Percentiles rank a stretch among this genome's conserved stretches.
Conservation (phyloP, 2,888 invertebrate species). For the Campoplex nolae region DNA sequence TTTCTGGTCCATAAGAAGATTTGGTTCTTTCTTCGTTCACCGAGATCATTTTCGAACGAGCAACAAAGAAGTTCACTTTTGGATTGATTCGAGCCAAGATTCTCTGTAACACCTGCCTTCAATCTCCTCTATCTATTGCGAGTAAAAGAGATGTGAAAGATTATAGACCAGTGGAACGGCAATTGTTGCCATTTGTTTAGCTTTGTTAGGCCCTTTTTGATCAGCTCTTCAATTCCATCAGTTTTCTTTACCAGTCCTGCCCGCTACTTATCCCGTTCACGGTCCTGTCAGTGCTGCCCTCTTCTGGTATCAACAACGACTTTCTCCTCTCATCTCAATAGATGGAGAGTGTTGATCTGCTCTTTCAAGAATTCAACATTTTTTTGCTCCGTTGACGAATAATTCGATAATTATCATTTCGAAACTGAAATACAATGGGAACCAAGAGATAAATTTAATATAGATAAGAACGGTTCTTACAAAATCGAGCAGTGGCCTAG, state of each 20-base stretch:
- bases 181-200: constrained; percentile 25
- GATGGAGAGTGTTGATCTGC: not conserved
- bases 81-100: constrained; percentile 6
- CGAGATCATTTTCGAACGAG: not conserved
- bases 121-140: constrained; percentile 39
- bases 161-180: constrained; percentile 27
- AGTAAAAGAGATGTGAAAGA: constrained; percentile 37
- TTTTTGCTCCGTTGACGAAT: not conserved
- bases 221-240: not conserved
- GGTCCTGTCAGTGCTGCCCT: constrained; percentile 77
- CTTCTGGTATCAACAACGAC: constrained; percentile 61
- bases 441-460: not conserved
- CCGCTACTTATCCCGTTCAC: constrained; percentile 6
- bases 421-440: not conserved
- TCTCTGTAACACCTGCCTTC: constrained; percentile 56
- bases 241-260: not conserved
- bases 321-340: not conserved
- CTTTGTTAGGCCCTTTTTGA: not conserved
- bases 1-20: constrained; percentile 21
- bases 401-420: not conserved
- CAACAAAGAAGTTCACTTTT: constrained; percentile 28
- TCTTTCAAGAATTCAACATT: not conserved
- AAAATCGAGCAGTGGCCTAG: not conserved
- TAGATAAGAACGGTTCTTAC: not conserved
- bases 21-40: not conserved